These are phyloP conservation scores for Triplophysa siluroides DNA, from an alignment of 2,113 vertebrate species.

Conservation along the genomic window DNA sequence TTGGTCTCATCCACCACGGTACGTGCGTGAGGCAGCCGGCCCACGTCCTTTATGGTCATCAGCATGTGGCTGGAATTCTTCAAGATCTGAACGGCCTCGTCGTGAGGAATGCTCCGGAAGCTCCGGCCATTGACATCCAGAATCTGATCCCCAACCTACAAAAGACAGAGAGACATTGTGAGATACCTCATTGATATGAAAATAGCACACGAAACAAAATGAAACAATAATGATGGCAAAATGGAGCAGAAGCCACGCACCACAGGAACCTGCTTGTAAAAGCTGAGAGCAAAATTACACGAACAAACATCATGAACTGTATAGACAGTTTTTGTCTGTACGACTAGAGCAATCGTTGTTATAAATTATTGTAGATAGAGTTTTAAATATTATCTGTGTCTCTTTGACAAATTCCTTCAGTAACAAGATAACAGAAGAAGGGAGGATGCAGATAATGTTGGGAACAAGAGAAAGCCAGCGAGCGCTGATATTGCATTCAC, in stretches of 20 bases:
- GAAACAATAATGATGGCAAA: conserved; percentile 6
- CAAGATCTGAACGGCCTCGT: conserved; percentile 89
- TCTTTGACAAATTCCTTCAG: background rate
- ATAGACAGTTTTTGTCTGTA: background rate
- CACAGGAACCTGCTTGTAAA: background rate
- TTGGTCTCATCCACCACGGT: conserved; percentile 87
- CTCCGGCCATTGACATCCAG: conserved; percentile 86
- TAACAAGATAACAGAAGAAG: conserved; percentile 10
- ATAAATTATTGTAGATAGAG: background rate
- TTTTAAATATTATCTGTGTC: conserved; percentile 13
- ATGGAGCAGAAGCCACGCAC: background rate
- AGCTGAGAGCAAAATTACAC: background rate
- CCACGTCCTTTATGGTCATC: conserved; percentile 87
- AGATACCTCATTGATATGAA: background rate
- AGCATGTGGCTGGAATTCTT: conserved; percentile 84
- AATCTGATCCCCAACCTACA: conserved; percentile 93
- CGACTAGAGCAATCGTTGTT: background rate
- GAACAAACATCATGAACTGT: background rate
- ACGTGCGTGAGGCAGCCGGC: conserved; percentile 88
- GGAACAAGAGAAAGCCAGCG: background rate
- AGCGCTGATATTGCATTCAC: conserved; percentile 26
- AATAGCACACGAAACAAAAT: background rate
- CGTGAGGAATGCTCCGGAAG: conserved; percentile 87
- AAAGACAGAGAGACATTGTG: conserved; percentile 5
- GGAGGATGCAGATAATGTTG: conserved; percentile 3